Base-by-base conservation (phyloP, 2,797 vertebrate genomes). In the Chloroceryle amazona region DNA sequence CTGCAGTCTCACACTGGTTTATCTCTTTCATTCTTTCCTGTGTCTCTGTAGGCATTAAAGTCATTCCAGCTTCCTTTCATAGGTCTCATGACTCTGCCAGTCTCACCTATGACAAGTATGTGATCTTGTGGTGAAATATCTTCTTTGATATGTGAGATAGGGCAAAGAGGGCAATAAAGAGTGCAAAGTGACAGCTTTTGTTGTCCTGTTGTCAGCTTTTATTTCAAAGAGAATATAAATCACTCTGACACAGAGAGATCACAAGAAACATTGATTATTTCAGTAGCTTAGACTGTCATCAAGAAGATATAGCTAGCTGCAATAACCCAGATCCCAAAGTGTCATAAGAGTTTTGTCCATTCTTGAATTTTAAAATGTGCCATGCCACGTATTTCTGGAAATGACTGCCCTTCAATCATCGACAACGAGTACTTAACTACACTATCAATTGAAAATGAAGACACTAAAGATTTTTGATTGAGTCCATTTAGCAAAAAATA, bases 181-280 rank as follows among this genome's bases (percentile, higher is more conserved):
- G 75, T 68, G 49, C 60, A 65, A 94, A 94, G 83, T 54, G 66
- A 46, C 65, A 93, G 42, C 20, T 89, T 91, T 78, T 80, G 55
- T 75, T 89, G 46, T 85, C 68, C 44, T 65, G 9, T 81, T 89
- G 63, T 72, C 60, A 52, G 60, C 26, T 92, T 93, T 82, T 84
- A 88, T 86, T 96, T 93, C 90, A 93, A 93, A 96, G 35, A 21
- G 80, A 89, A 85, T 90, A 86, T 72, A 89, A 96, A 91, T 89
- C 81, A 78, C 11, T 46, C 23, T 89, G 58, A 92, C 75, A 86
- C 35, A 62, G 16, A 82, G 54, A 82, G 42, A 91, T 94, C 92
- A 91, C 60, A 95, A 52, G 67, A 91, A 94, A 39, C 52, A 91
- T 74, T 84, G 81, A 95, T 95, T 95, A 93, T 90, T 92, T 90